Evolutionary conservation across 2,888 invertebrate genomes (phyloP), one percentile per base, ranked within the genome.

Genomic region (Caenorhabditis drosophilae): DNA sequence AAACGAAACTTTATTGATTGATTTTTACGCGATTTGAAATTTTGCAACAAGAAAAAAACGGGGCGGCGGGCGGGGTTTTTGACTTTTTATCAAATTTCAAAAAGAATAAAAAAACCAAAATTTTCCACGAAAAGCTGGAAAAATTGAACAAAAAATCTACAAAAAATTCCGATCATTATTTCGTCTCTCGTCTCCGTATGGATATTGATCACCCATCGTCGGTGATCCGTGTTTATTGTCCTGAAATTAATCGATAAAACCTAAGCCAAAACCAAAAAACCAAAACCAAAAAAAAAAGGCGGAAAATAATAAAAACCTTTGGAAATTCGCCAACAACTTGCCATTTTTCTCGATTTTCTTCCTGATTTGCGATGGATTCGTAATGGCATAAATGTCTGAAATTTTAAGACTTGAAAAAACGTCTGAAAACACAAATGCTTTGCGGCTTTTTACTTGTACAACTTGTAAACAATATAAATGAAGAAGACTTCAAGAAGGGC

Each of bases 401-500:
- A 58, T 31, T 12, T 38, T 26, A n/a, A 56, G 22, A 31, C 23
- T 7, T 1, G 54, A 22, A 51, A 22, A 16, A 35, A 38, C 3
- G 35, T 23, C 34, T 22, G 7, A 23, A 42, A 52, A 44, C 0
- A 20, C 25, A 35, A 53, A 45, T 41, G 20, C 7, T 20, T 22
- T 42, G 16, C 25, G 15, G n/a, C n/a, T 4, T 45, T 61, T 52
- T 45, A 82, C 82, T 76, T 79, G 76, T 82, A 82, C 12, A 82
- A 75, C 31, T 78, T 75, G 60, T 75, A 82, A 42, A 82, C 75
- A 58, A 82, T 82, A 68, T 78, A 81, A 38, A 82, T 67, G 76
- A 82, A 82, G 78, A 80, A 81, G 22, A 74, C 47, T 47, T 82
- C 82, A 23, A 82, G 70, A 20, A 77, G 52, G 18, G 82, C 82